Conservation (phyloP, 2,888 invertebrate species). For the Lochmaea crataegi region DNA sequence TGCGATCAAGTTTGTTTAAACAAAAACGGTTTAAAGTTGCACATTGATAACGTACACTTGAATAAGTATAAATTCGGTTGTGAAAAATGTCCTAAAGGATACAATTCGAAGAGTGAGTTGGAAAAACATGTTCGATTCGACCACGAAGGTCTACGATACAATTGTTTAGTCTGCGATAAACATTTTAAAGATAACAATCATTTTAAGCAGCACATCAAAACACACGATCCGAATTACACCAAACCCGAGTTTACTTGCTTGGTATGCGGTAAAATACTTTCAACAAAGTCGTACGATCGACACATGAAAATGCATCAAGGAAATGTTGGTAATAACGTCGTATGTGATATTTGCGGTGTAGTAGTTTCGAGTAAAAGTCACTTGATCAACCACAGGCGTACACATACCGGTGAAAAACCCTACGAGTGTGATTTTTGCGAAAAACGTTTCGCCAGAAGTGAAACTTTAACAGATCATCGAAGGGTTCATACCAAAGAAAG, state of each 20-base stretch:
- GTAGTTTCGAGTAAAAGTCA: constrained; percentile 39
- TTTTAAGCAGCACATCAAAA: constrained; percentile 47
- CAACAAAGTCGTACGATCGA: constrained; percentile 33
- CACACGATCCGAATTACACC: constrained; percentile 46
- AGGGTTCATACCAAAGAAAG: constrained; percentile 54
- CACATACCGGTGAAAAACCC: constrained; percentile 53
- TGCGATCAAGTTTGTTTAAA: constrained; percentile 49
- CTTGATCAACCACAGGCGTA: constrained; percentile 38
- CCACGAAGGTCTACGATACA: constrained; percentile 51
- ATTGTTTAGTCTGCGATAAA: constrained; percentile 52
- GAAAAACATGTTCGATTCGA: constrained; percentile 49
- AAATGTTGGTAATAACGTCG: constrained; percentile 34
- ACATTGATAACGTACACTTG: constrained; percentile 61
- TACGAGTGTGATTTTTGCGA: constrained; percentile 48
- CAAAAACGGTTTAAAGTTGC: constrained; percentile 45
- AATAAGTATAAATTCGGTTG: constrained; percentile 62
- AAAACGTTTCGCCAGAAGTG: constrained; percentile 49
- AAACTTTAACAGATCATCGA: constrained; percentile 51
- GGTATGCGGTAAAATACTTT: constrained; percentile 43
- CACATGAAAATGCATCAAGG: constrained; percentile 45
- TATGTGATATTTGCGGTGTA: constrained; percentile 61
- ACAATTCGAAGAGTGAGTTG: constrained; percentile 47
- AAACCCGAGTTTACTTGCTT: constrained; percentile 44
- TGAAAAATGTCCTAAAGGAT: constrained; percentile 51
- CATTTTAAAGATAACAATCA: constrained; percentile 51